phyloP scores from a whole-genome alignment of 1,140 invertebrate genomes.

The Sycophila sp. region DNA sequence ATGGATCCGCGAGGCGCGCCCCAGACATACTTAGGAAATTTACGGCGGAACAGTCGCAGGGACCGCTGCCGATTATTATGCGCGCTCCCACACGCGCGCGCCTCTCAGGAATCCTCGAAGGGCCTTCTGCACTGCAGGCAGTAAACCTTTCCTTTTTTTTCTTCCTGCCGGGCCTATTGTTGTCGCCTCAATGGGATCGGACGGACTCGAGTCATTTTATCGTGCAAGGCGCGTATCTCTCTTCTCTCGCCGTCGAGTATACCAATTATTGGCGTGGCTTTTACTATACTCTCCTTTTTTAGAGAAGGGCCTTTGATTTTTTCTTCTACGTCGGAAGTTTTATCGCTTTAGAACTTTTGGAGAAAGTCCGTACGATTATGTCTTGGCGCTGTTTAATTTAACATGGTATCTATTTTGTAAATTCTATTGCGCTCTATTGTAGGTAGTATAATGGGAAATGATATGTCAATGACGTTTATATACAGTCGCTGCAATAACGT shows the following conservation, averaged over 20 bases:
- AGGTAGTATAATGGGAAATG: too few relatives aligned
- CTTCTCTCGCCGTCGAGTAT: too few relatives aligned
- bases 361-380: too few relatives aligned
- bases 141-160: background rate
- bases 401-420: too few relatives aligned
- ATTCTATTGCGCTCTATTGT: too few relatives aligned
- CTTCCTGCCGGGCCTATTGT: background rate
- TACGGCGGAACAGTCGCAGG: background rate
- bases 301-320: background rate
- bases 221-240: too few relatives aligned
- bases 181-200: constrained; percentile 25
- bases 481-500: too few relatives aligned
- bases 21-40: background rate
- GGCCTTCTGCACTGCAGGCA: background rate
- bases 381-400: too few relatives aligned
- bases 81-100: background rate
- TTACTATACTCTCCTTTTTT: background rate
- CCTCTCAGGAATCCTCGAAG: background rate
- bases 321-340: background rate
- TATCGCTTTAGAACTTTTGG: too few relatives aligned
- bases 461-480: too few relatives aligned
- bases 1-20: background rate
- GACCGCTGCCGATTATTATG: background rate
- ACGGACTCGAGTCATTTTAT: constrained; percentile 20
- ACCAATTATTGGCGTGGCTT: too few relatives aligned